Evolutionary conservation across 2,888 invertebrate genomes (phyloP).

Genomic region (Tiphia femorata): DNA sequence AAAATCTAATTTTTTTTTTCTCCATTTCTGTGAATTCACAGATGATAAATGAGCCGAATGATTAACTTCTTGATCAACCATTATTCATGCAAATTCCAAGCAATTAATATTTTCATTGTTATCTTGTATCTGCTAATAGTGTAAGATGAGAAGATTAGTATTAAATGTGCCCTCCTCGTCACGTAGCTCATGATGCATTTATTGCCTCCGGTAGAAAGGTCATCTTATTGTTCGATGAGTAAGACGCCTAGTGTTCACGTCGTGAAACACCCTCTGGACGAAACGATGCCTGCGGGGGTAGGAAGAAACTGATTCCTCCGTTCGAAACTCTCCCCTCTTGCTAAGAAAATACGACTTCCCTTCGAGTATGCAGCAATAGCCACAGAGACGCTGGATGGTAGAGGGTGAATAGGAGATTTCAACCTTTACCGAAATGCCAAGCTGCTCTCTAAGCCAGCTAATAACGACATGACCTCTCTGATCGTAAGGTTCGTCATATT

Average conservation of each 20-base stretch:
- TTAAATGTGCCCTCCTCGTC: no score
- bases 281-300: slow-evolving; percentile 21
- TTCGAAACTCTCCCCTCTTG: slow-evolving; percentile 35
- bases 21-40: no score
- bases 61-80: no score
- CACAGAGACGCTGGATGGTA: no score
- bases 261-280: slow-evolving; percentile 28
- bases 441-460: slow-evolving; percentile 58
- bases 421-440: slow-evolving; percentile 64
- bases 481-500: slow-evolving; percentile 6
- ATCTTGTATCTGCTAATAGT: no score
- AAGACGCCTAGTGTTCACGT: slow-evolving; percentile 30
- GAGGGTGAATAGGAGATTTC: slow-evolving; percentile 49
- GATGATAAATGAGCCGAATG: no score
- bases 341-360: slow-evolving; percentile 54
- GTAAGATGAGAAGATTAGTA: no score
- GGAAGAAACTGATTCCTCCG: slow-evolving; percentile 39
- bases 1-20: no score
- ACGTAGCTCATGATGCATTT: background rate
- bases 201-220: slow-evolving; percentile 50
- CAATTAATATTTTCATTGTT: no score
- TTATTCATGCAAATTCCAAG: no score
- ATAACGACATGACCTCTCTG: slow-evolving; percentile 42
- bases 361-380: no score
- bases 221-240: slow-evolving; percentile 55